These are phyloP conservation scores for Lipophrys pholis DNA, from an alignment of 2,113 vertebrate genomes.

Conservation along the genomic window DNA sequence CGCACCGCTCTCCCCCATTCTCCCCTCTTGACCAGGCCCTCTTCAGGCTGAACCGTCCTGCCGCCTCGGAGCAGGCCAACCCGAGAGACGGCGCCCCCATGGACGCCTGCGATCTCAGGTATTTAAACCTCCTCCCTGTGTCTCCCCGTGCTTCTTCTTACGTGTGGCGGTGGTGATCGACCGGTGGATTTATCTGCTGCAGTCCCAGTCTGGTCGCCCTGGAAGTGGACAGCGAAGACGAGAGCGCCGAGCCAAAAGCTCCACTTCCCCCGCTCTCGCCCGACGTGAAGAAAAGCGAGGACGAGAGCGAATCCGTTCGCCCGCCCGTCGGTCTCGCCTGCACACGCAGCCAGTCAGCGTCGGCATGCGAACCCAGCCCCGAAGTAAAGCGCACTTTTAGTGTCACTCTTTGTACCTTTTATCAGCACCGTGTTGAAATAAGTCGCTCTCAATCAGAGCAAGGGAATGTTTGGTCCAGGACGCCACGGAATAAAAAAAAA, in stretches of 20 bases:
- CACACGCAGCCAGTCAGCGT: slow-evolving; percentile 79
- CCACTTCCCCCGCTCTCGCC: slow-evolving; percentile 49
- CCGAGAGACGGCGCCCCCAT: slow-evolving; percentile 64
- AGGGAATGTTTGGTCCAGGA: too few species aligned
- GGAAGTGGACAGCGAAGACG: slow-evolving; percentile 87
- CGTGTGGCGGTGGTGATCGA: too few species aligned
- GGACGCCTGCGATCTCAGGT: slow-evolving; percentile 81
- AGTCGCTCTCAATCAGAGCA: too few species aligned
- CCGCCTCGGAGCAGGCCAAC: slow-evolving; percentile 65
- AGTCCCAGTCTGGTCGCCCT: slow-evolving; percentile 93
- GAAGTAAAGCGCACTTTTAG: slow-evolving; percentile 82
- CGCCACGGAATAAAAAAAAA: too few species aligned
- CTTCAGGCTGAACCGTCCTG: slow-evolving; percentile 67
- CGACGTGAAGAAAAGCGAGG: slow-evolving; percentile 71
- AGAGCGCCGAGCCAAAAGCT: slow-evolving; percentile 53
- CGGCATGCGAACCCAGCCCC: slow-evolving; percentile 70
- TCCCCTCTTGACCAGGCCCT: slow-evolving; percentile 61
- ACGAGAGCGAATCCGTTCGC: slow-evolving; percentile 74
- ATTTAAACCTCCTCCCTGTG: neutral
- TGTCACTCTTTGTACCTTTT: too few species aligned
- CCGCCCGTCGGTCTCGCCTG: slow-evolving; percentile 72
- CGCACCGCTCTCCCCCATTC: slow-evolving; percentile 13
- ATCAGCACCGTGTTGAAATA: too few species aligned
- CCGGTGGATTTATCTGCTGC: slow-evolving; percentile 12
- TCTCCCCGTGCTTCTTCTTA: neutral